Evolutionary conservation across 23 tunicate species (phyloP).

Genomic region (Aplidium turbinatum): DNA sequence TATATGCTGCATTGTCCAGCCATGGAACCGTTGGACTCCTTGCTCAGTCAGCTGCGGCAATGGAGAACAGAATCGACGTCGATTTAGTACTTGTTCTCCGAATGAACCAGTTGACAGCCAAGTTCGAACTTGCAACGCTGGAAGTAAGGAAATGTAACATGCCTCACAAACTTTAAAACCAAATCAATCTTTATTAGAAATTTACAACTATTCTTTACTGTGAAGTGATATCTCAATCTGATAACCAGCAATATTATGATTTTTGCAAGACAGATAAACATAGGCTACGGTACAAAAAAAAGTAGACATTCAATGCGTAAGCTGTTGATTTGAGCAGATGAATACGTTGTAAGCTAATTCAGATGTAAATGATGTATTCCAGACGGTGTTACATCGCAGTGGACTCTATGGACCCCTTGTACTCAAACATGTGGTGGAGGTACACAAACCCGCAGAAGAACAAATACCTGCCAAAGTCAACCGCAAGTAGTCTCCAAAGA

Average conservation of each 20-base stretch:
- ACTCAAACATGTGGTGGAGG: constrained; percentile 78
- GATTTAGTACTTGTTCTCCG: constrained; percentile 54
- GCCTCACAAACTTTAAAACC: too few species aligned
- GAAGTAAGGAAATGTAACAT: too few species aligned
- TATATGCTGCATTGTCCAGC: constrained; percentile 49
- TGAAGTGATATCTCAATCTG: too few species aligned
- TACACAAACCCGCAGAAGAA: constrained; percentile 43
- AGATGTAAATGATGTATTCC: not conserved
- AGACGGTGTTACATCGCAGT: constrained; percentile 47
- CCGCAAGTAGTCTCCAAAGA: constrained; percentile 21
- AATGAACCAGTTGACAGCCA: constrained; percentile 44
- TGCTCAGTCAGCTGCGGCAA: constrained; percentile 56
- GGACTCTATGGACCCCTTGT: constrained; percentile 84
- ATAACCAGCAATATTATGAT: too few species aligned
- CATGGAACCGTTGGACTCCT: constrained; percentile 64
- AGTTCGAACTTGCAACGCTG: constrained; percentile 60
- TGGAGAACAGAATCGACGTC: constrained; percentile 56
- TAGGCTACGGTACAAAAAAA: too few species aligned
- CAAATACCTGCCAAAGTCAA: constrained; percentile 53
- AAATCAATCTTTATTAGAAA: too few species aligned
- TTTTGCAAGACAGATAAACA: too few species aligned
- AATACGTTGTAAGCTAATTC: too few species aligned
- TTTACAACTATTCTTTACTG: too few species aligned
- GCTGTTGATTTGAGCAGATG: too few species aligned
- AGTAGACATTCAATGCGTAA: too few species aligned